These are phyloP conservation scores for Actinopyga echinites DNA, from an alignment of 53 echinoderm and acorn worm species.

Conservation along the genomic window DNA sequence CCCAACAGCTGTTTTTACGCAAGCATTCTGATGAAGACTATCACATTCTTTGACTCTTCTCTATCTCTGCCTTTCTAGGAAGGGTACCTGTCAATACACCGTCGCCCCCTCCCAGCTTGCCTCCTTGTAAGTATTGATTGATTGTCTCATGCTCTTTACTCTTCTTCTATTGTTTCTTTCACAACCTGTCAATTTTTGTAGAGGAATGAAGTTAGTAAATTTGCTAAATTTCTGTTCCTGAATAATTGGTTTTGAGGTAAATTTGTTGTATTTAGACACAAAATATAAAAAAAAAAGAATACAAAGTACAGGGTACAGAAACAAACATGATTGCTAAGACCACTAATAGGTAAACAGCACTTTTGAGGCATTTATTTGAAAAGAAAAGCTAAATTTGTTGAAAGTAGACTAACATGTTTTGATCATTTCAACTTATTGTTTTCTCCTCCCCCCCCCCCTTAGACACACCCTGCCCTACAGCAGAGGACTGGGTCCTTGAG, in stretches of 20 bases:
- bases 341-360: too few species aligned
- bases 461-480: slow-evolving; percentile 45
- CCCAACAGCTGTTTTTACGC: background rate
- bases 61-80: background rate
- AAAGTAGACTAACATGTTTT: background rate
- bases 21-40: background rate
- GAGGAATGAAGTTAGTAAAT: too few species aligned
- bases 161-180: too few species aligned
- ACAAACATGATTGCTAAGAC: too few species aligned
- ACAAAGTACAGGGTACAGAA: too few species aligned
- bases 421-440: slow-evolving; percentile 18
- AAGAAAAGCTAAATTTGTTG: background rate
- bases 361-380: too few species aligned
- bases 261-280: too few species aligned
- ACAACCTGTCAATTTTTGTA: too few species aligned
- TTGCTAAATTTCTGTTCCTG: too few species aligned
- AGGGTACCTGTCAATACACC: slow-evolving; percentile 30
- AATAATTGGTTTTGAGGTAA: too few species aligned
- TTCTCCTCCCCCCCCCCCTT: too few species aligned
- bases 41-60: background rate
- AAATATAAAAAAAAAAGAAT: too few species aligned
- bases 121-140: slow-evolving; percentile 38
- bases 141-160: background rate
- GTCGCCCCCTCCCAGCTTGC: slow-evolving; percentile 41
- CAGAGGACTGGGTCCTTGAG: slow-evolving; percentile 45